phyloP scores from a whole-genome alignment of 1,140 invertebrate genomes.

The Drosophila varians region DNA sequence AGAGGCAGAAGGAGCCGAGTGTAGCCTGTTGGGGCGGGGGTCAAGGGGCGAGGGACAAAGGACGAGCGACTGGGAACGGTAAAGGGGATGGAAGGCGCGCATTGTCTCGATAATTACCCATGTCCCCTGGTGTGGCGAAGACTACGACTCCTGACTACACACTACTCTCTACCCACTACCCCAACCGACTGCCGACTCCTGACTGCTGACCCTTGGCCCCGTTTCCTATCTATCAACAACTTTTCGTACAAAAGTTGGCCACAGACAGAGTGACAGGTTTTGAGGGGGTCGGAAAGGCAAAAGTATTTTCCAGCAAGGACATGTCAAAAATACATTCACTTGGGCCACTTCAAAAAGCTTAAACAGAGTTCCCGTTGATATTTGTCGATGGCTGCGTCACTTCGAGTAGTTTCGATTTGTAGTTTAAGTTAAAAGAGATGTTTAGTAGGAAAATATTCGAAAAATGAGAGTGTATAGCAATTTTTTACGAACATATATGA shows the following conservation, averaged over 20 bases:
- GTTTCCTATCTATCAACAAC: slow-evolving; percentile 67
- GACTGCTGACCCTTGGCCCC: slow-evolving; percentile 55
- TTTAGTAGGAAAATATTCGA: not conserved
- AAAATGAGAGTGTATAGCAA: too few relatives aligned
- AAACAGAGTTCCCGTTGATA: slow-evolving; percentile 25
- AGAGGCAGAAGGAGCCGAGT: slow-evolving; percentile 23
- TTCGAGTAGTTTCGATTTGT: slow-evolving; percentile 9
- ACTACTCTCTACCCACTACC: not conserved
- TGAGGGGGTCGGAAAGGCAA: slow-evolving; percentile 1
- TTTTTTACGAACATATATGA: too few relatives aligned
- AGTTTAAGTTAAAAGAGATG: not conserved
- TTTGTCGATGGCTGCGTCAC: slow-evolving; percentile 30
- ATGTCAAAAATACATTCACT: slow-evolving; percentile 43
- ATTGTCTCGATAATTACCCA: slow-evolving; percentile 78
- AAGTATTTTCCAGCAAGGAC: slow-evolving; percentile 29
- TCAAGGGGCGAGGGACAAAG: not conserved
- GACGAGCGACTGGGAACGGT: not conserved
- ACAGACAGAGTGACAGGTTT: slow-evolving; percentile 33
- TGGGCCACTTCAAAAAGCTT: slow-evolving; percentile 31
- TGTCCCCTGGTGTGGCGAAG: slow-evolving; percentile 53
- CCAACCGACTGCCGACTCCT: not conserved
- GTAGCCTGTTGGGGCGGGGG: not conserved
- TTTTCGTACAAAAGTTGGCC: slow-evolving; percentile 56
- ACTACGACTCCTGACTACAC: slow-evolving; percentile 5
- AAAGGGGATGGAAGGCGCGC: slow-evolving; percentile 24